Evolutionary conservation across 1,140 invertebrate genomes (phyloP), one percentile per base, ranked within the genome.

Genomic region (Helicorthomorpha holstii): DNA sequence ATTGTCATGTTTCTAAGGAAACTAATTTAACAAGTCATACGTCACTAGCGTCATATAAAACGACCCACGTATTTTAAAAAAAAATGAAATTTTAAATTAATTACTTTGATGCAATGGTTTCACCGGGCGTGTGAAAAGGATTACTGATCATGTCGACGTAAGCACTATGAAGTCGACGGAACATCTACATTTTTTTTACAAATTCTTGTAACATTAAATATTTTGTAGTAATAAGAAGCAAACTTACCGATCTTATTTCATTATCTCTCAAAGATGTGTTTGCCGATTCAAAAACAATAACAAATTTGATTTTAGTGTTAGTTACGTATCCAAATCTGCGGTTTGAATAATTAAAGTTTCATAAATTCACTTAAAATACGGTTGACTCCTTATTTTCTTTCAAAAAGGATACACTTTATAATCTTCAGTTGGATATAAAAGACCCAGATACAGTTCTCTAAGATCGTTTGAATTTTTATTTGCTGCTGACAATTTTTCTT

Each of bases 291-390:
- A 94, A 80, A 24, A 96, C 82, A 56, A 96, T 80, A 19, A 97
- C 82, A 66, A 96, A 85, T 67, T 96, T 97, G 16, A 95, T 83
- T 71, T 87, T 85, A 0, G 91, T 95, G 66, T 95, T 96, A n/a
- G 91, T 95, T 19, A 93, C 87, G 75, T 94, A 97, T 4, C 92
- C 93, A 75, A 91, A 97, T 60, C 90, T 94, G 27, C 16, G 44
- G 60, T 22, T n/a, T 57, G 57, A 43, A 41, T 16, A 52, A 57
- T 42, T 57, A 66, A 64, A 59, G 59, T 55, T 56, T 53, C 29
- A 43, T 27, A 47, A 7, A 34, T n/a, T n/a, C n/a, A n/a, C n/a
- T n/a, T n/a, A n/a, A n/a, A n/a, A n/a, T n/a, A n/a, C n/a, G n/a
- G n/a, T n/a, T n/a, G n/a, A n/a, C n/a, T n/a, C n/a, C n/a, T n/a